Evolutionary conservation across 2,888 invertebrate genomes (phyloP).

Genomic region (Lasioglossum zephyrum): DNA sequence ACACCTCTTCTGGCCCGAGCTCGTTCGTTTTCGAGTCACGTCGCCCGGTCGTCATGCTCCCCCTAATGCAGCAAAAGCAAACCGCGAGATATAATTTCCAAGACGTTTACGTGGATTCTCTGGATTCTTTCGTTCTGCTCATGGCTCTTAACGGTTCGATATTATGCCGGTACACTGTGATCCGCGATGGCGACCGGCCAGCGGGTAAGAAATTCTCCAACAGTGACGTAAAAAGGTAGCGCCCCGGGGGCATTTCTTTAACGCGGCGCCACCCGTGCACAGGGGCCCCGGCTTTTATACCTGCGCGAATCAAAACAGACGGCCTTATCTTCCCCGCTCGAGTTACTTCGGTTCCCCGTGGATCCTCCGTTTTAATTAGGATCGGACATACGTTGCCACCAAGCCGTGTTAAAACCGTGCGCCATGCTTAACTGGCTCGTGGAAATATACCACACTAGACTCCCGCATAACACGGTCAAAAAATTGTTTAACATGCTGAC

Average conservation of each 20-base stretch:
- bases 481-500: too few relatives aligned
- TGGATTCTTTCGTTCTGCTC: constrained; percentile 56
- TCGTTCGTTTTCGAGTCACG: constrained; percentile 31
- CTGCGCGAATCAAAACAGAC: constrained; percentile 42
- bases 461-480: too few relatives aligned
- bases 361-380: constrained; percentile 47
- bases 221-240: constrained; percentile 74
- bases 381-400: neutral
- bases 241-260: constrained; percentile 70
- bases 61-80: constrained; percentile 28
- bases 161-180: constrained; percentile 47
- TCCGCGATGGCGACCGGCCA: constrained; percentile 64
- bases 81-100: constrained; percentile 42
- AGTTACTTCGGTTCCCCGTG: constrained; percentile 33
- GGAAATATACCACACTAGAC: neutral
- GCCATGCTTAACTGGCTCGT: neutral
- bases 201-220: constrained; percentile 73
- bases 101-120: constrained; percentile 52
- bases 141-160: constrained; percentile 65
- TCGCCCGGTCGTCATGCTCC: constrained; percentile 19
- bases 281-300: constrained; percentile 2
- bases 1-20: neutral
- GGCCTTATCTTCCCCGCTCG: constrained; percentile 4
- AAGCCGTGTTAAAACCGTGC: neutral
- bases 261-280: constrained; percentile 56